Evolutionary conservation across 2,888 invertebrate species (phyloP).

Genomic region (Ceratothoa steindachneri): DNA sequence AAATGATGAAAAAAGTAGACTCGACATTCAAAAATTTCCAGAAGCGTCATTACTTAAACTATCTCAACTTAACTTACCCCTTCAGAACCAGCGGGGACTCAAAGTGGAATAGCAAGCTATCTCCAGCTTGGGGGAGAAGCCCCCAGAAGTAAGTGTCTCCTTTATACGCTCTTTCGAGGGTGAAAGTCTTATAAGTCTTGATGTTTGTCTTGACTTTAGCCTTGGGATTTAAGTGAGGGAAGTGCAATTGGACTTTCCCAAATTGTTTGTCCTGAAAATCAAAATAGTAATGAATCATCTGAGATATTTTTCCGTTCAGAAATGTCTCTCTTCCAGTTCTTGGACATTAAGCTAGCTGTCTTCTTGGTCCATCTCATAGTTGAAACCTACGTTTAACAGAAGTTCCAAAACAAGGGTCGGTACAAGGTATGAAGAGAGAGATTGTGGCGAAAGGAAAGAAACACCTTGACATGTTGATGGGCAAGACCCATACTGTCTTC

Average conservation of each 20-base stretch:
- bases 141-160: slow-evolving; percentile 92
- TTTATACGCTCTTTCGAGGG: slow-evolving; percentile 72
- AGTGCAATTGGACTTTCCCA: slow-evolving; percentile 73
- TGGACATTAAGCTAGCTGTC: neutral
- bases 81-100: slow-evolving; percentile 65
- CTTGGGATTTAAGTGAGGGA: slow-evolving; percentile 73
- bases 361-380: neutral
- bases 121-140: slow-evolving; percentile 73
- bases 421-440: no score
- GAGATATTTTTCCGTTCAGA: neutral
- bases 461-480: no score
- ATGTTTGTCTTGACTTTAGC: slow-evolving; percentile 68
- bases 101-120: slow-evolving; percentile 75
- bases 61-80: slow-evolving; percentile 58
- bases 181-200: slow-evolving; percentile 72
- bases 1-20: neutral
- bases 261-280: slow-evolving; percentile 74
- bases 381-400: no score
- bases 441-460: no score
- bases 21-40: neutral
- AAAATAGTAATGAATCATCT: slow-evolving; percentile 7
- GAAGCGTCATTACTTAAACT: neutral
- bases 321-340: neutral
- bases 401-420: no score
- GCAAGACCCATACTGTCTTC: no score